These are phyloP conservation scores for Rhopalosiphum maidis DNA, from an alignment of 1,140 invertebrate genomes.

Conservation along the genomic window DNA sequence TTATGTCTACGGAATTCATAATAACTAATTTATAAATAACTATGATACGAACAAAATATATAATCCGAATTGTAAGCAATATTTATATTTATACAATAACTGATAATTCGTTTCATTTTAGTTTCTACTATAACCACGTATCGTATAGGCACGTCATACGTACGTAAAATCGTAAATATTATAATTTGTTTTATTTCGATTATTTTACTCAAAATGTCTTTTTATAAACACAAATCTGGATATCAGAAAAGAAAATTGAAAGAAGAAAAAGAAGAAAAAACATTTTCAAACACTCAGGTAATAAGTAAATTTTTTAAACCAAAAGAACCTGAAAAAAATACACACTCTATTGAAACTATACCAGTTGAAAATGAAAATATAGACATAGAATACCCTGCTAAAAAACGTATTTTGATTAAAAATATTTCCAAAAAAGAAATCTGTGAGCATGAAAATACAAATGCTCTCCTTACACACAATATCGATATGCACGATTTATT, in stretches of 20 bases:
- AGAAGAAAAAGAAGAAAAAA: slow-evolving; percentile 16
- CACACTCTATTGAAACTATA: slow-evolving; percentile 3
- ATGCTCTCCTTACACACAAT: not conserved
- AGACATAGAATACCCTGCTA: not conserved
- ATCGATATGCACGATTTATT: not conserved
- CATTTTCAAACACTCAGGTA: slow-evolving; percentile 12
- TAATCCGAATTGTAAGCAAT: too few species aligned
- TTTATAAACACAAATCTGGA: slow-evolving; percentile 33
- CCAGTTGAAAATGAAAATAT: not conserved
- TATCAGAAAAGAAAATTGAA: slow-evolving; percentile 29
- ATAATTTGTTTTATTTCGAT: too few species aligned
- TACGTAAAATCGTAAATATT: too few species aligned
- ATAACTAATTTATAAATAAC: too few species aligned
- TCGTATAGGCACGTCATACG: too few species aligned
- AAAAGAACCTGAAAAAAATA: not conserved
- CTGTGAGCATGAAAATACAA: not conserved
- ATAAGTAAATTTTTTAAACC: slow-evolving; percentile 33
- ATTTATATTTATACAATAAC: too few species aligned
- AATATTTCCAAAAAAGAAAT: slow-evolving; percentile 12
- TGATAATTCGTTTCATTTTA: too few species aligned
- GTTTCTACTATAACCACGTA: too few species aligned
- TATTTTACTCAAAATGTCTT: not conserved
- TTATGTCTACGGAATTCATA: too few species aligned
- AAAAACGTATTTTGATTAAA: not conserved
- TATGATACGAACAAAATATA: too few species aligned